phyloP scores from a whole-genome alignment of 2,113 vertebrate genomes.

The Monopterus albus region DNA sequence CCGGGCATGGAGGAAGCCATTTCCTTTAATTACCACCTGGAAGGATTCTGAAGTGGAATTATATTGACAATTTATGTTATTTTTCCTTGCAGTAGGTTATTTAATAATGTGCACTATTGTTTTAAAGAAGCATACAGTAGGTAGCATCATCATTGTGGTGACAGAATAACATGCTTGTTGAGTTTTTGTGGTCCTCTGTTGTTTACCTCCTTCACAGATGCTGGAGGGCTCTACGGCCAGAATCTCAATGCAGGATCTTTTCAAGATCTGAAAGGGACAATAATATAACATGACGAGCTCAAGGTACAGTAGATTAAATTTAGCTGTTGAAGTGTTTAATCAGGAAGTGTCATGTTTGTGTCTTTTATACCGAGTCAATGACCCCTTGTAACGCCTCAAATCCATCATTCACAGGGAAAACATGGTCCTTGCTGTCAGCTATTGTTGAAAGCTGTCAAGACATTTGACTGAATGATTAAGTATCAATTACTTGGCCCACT shows the following conservation, averaged over 20 bases:
- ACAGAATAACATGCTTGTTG: too few relatives aligned
- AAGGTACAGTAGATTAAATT: not conserved
- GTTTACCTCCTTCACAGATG: conserved; percentile 94
- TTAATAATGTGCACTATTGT: not conserved
- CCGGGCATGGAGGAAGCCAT: conserved; percentile 92
- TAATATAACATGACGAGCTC: not conserved
- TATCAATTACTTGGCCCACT: not conserved
- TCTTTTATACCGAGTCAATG: conserved; percentile 92
- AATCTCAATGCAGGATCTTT: conserved; percentile 98
- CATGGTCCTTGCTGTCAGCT: conserved; percentile 95
- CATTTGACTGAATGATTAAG: not conserved
- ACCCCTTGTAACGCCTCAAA: conserved; percentile 95
- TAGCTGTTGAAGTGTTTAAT: too few relatives aligned
- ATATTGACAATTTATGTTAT: not conserved
- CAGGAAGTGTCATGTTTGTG: not conserved
- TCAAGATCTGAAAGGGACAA: conserved; percentile 88
- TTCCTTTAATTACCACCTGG: conserved; percentile 94
- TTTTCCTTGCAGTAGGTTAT: not conserved
- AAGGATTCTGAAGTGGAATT: conserved; percentile 87
- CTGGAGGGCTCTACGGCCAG: conserved; percentile 95
- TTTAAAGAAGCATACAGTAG: not conserved
- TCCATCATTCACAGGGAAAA: conserved; percentile 96
- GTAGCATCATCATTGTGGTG: too few relatives aligned
- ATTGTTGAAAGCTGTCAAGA: conserved; percentile 91
- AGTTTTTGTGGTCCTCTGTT: not conserved